phyloP scores from a whole-genome alignment of 1,140 invertebrate genomes.

The Atta cephalotes region DNA sequence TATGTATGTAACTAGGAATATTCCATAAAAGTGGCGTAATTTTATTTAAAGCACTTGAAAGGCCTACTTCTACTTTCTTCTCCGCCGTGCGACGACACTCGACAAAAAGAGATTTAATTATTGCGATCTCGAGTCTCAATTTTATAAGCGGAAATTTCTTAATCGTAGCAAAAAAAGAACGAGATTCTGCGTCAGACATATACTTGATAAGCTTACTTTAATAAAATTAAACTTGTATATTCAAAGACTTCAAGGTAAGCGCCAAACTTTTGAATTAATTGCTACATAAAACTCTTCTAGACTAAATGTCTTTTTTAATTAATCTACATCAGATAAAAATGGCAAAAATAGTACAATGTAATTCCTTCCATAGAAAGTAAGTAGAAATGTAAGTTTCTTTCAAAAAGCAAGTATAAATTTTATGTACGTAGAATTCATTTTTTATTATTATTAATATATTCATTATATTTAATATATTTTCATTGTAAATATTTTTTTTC shows the following conservation, averaged over 20 bases:
- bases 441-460: no score
- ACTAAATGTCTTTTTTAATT: not conserved
- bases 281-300: not conserved
- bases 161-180: slow-evolving; percentile 15
- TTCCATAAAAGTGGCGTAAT: slow-evolving; percentile 30
- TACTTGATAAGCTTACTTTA: slow-evolving; percentile 32
- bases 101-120: slow-evolving; percentile 53
- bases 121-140: slow-evolving; percentile 24
- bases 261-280: slow-evolving; percentile 44
- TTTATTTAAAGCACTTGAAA: slow-evolving; percentile 18
- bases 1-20: slow-evolving; percentile 31
- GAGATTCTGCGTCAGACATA: not conserved
- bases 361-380: not conserved
- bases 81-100: slow-evolving; percentile 26
- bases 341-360: not conserved
- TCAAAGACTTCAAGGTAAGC: not conserved
- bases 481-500: no score
- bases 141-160: slow-evolving; percentile 58
- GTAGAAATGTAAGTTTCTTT: not conserved
- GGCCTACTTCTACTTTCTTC: slow-evolving; percentile 47
- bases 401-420: not conserved
- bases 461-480: no score
- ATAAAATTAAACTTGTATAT: slow-evolving; percentile 37
- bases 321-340: not conserved
- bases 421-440: not conserved